These are phyloP conservation scores for Triplophysa yarkandensis DNA, from an alignment of 2,797 vertebrate species.

Conservation along the genomic window DNA sequence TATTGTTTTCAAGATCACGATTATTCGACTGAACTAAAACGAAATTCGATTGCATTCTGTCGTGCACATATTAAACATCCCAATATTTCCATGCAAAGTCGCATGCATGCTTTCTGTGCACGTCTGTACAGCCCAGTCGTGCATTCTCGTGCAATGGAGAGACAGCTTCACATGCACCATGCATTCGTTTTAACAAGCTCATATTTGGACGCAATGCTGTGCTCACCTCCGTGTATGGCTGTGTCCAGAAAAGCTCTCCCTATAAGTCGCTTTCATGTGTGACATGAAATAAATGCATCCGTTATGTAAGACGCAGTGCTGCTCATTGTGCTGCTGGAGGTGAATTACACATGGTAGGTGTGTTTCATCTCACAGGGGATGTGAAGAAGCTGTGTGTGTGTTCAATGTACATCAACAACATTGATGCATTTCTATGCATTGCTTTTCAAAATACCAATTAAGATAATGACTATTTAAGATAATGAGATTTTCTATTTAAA, in stretches of 20 bases:
- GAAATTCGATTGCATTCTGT: background rate
- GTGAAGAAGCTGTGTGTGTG: background rate
- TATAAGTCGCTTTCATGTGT: slow-evolving; percentile 44
- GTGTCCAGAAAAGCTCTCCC: slow-evolving; percentile 27
- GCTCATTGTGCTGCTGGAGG: background rate
- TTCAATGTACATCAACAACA: background rate
- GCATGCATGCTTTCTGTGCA: background rate
- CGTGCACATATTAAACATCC: background rate
- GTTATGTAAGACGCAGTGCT: slow-evolving; percentile 39
- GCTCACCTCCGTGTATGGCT: slow-evolving; percentile 39
- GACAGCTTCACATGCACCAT: background rate
- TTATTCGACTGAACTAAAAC: background rate
- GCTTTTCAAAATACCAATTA: too few relatives aligned
- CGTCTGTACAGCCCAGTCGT: background rate
- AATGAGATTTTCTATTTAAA: too few relatives aligned
- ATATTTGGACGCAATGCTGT: background rate
- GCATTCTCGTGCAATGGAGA: background rate
- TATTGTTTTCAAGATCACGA: background rate
- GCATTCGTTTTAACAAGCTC: background rate
- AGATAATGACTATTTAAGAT: too few relatives aligned
- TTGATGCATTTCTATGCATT: background rate
- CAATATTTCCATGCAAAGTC: background rate
- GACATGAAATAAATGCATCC: slow-evolving; percentile 24
- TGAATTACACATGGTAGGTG: slow-evolving; percentile 25
- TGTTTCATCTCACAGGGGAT: background rate